phyloP scores from a whole-genome alignment of 2,113 vertebrate species.

The Mus spicilegus region DNA sequence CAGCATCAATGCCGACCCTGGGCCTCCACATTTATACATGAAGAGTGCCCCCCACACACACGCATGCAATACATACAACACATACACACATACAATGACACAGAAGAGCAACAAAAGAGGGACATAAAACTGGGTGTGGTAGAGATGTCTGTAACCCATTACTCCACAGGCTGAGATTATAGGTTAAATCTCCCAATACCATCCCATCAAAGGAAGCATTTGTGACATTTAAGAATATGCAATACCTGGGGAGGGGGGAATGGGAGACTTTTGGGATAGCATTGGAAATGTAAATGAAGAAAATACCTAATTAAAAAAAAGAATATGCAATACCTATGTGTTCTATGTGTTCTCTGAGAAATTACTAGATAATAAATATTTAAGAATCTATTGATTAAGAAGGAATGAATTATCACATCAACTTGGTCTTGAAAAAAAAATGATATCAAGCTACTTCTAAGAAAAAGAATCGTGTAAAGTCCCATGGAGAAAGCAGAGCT shows the following conservation, averaged over 20 bases:
- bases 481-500: constrained; percentile 30
- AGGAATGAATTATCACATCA: neutral
- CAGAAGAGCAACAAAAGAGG: neutral
- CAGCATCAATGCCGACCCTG: fast-evolving
- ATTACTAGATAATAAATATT: neutral
- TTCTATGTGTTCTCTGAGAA: neutral
- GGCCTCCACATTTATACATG: neutral
- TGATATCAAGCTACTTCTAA: neutral
- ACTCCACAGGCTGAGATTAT: neutral
- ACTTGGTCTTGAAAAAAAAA: constrained; percentile 18
- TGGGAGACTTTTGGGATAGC: no score
- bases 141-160: neutral
- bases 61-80: neutral
- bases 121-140: no score
- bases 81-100: neutral
- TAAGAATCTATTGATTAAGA: neutral
- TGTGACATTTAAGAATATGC: neutral
- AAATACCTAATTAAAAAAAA: no score
- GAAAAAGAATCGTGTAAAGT: constrained; percentile 43
- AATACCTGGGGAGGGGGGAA: neutral
- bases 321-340: neutral
- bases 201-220: neutral
- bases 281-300: no score
- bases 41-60: neutral
- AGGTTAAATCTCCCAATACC: neutral